Evolutionary conservation across 2,888 invertebrate species (phyloP).

Genomic region (Clunio marinus): DNA sequence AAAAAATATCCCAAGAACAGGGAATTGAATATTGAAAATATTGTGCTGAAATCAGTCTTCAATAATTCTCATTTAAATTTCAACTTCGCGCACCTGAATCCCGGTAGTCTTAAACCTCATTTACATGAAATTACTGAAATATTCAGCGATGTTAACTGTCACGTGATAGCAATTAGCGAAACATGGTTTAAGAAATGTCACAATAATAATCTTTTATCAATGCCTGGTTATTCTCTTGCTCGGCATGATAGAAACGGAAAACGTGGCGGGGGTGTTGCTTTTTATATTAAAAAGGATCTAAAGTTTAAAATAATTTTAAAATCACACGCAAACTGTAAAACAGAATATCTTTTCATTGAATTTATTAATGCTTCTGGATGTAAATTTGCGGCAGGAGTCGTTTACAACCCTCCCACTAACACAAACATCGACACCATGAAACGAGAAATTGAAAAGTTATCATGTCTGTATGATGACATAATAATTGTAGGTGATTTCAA

Average conservation of each 20-base stretch:
- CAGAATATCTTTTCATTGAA: not conserved
- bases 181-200: not conserved
- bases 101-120: not conserved
- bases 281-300: not conserved
- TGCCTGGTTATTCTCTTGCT: not conserved
- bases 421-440: not conserved
- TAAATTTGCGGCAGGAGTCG: not conserved
- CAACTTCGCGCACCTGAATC: not conserved
- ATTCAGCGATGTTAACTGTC: not conserved
- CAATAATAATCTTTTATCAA: not conserved
- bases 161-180: not conserved
- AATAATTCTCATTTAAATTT: not conserved
- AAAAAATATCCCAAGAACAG: no score
- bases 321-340: not conserved
- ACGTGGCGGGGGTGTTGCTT: not conserved
- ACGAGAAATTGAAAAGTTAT: not conserved
- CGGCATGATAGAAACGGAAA: not conserved
- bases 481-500: not conserved
- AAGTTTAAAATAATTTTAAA: not conserved
- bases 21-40: no score
- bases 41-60: no score
- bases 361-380: not conserved
- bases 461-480: not conserved
- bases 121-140: not conserved
- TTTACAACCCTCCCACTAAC: not conserved